Percentiles rank a stretch among this genome's conserved stretches.
These are phyloP conservation scores for Drosophila aff. DNA, from an alignment of 1,140 invertebrate species.

Conservation along the genomic window DNA sequence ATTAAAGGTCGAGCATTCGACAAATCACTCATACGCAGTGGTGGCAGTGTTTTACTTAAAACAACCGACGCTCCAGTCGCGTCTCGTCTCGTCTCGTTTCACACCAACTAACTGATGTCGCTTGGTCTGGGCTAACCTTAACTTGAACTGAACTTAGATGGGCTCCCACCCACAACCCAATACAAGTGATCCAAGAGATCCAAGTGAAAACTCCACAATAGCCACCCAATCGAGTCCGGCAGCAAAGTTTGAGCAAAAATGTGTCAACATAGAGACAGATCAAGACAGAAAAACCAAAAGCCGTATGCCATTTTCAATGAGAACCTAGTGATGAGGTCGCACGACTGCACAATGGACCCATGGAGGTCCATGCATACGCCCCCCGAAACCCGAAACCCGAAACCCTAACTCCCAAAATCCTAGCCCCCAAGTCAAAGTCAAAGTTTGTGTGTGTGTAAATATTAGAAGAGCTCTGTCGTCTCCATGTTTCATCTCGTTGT, in stretches of 20 bases:
- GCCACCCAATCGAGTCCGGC: conserved; percentile 80
- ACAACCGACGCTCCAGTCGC: conserved; percentile 54
- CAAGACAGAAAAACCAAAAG: conserved; percentile 28
- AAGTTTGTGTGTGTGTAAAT: conserved; percentile 39
- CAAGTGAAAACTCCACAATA: conserved; percentile 41
- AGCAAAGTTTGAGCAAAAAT: conserved; percentile 85
- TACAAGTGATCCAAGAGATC: not conserved
- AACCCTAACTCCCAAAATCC: not conserved
- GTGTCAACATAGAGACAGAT: conserved; percentile 84
- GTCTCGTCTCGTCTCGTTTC: conserved; percentile 34
- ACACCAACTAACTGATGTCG: conserved; percentile 46
- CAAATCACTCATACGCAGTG: conserved; percentile 82
- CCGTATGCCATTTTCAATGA: conserved; percentile 57
- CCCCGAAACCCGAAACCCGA: not conserved
- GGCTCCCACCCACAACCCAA: not conserved
- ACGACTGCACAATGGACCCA: conserved; percentile 76
- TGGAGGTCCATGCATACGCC: conserved; percentile 65
- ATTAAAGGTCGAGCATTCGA: conserved; percentile 63
- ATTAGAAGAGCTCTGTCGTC: conserved; percentile 33
- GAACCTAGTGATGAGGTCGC: conserved; percentile 75
- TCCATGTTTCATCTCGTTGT: conserved; percentile 26
- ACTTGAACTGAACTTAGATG: conserved; percentile 7
- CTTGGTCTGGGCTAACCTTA: conserved; percentile 46
- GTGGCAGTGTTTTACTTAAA: conserved; percentile 85
- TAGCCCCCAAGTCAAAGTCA: not conserved